These are phyloP conservation scores for Parapristionchus giblindavisi DNA, from an alignment of 2,888 invertebrate species.

Conservation along the genomic window DNA sequence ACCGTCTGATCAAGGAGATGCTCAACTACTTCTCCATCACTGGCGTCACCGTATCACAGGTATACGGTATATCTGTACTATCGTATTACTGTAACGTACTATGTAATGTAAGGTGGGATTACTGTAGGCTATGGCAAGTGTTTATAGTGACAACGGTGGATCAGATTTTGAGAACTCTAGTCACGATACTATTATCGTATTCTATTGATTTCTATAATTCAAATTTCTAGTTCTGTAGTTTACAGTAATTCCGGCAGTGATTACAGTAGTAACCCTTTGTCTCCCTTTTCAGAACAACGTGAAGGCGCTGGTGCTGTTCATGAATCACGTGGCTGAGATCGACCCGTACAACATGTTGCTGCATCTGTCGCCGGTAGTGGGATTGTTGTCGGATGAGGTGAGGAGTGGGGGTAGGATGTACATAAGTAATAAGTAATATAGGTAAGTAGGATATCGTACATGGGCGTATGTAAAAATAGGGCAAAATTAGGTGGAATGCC, in stretches of 20 bases:
- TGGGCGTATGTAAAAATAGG: not conserved
- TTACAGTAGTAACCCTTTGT: not conserved
- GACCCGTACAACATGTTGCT: slow-evolving; percentile 40
- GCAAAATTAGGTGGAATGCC: no score
- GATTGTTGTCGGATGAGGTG: slow-evolving; percentile 43
- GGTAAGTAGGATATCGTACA: not conserved
- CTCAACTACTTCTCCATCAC: slow-evolving; percentile 30
- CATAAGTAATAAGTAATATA: slow-evolving; percentile 1
- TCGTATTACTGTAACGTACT: no score
- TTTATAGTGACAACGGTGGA: not conserved
- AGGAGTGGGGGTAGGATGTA: slow-evolving; percentile 14
- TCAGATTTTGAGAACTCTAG: not conserved
- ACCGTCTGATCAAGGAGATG: slow-evolving; percentile 46
- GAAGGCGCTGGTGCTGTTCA: slow-evolving; percentile 41
- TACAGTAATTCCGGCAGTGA: not conserved
- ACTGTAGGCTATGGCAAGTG: no score
- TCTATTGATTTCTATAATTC: not conserved
- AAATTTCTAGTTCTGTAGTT: not conserved
- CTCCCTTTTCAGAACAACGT: slow-evolving; percentile 24
- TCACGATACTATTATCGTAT: not conserved
- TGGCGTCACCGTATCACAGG: not conserved
- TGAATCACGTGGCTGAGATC: slow-evolving; percentile 39
- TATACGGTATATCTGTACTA: not conserved
- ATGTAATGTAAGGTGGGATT: no score
- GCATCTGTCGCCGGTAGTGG: slow-evolving; percentile 34